Evolutionary conservation across 2,113 vertebrate genomes (phyloP).

Genomic region (Xenopus borealis): DNA sequence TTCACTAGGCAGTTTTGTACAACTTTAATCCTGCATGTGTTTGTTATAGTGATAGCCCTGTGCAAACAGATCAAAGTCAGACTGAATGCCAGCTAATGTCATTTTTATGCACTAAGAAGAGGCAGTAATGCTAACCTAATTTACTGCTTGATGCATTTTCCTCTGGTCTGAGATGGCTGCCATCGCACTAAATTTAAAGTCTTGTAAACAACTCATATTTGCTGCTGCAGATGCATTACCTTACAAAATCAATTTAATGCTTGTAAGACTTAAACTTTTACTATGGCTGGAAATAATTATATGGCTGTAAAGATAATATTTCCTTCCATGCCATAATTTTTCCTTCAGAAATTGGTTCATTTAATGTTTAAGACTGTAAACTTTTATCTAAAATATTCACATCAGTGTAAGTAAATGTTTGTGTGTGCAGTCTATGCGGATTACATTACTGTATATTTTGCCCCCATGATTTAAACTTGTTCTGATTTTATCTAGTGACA

Average conservation of each 20-base stretch:
- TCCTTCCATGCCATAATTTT: not conserved
- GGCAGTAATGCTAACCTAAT: slow-evolving; percentile 49
- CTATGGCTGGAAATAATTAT: slow-evolving; percentile 30
- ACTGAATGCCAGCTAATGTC: slow-evolving; percentile 47
- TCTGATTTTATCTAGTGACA: too few species aligned
- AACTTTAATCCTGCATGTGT: slow-evolving; percentile 20
- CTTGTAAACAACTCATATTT: slow-evolving; percentile 51
- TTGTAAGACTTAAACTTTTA: slow-evolving; percentile 12
- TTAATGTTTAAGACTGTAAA: too few species aligned
- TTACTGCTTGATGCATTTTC: slow-evolving; percentile 10
- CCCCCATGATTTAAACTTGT: too few species aligned
- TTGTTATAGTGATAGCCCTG: slow-evolving; percentile 51
- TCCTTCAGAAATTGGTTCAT: too few species aligned
- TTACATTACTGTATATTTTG: too few species aligned
- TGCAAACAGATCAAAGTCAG: slow-evolving; percentile 54
- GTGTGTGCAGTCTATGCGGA: too few species aligned
- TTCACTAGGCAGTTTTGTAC: slow-evolving; percentile 11
- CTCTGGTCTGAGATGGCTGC: slow-evolving; percentile 51
- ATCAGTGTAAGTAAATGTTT: too few species aligned
- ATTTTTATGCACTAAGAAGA: slow-evolving; percentile 55
- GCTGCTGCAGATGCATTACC: slow-evolving; percentile 18
- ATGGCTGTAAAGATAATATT: slow-evolving; percentile 25
- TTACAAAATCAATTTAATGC: slow-evolving; percentile 24
- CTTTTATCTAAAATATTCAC: too few species aligned
- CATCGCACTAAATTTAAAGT: slow-evolving; percentile 45